Percentiles rank a stretch among this genome's conserved stretches.
These are phyloP conservation scores for Sisyra nigra DNA, from an alignment of 2,888 invertebrate genomes.

Conservation along the genomic window DNA sequence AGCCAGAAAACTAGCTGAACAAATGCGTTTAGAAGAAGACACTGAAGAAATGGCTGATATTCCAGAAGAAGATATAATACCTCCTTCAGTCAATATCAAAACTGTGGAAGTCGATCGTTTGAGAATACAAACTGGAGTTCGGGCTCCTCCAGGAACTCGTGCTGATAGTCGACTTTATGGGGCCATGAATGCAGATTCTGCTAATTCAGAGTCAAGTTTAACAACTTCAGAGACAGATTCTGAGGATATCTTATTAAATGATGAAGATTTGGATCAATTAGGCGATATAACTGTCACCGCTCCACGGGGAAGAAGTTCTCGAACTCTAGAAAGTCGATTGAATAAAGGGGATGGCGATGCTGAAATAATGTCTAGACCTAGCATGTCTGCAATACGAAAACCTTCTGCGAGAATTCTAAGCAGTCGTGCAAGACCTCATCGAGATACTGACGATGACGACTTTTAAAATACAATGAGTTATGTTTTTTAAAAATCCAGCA, in stretches of 20 bases:
- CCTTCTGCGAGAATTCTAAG: conserved; percentile 11
- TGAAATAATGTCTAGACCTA: conserved; percentile 1
- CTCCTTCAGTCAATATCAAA: conserved; percentile 26
- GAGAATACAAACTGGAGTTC: conserved; percentile 35
- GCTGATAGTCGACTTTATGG: conserved; percentile 7
- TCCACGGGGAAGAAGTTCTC: not conserved
- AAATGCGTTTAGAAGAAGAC: conserved; percentile 18
- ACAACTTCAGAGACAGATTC: conserved; percentile 7
- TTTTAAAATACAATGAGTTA: conserved; percentile 20
- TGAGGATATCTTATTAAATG: conserved; percentile 7
- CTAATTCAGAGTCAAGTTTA: conserved; percentile 7
- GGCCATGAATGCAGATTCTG: conserved; percentile 3
- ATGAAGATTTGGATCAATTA: conserved; percentile 6
- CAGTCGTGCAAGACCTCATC: conserved; percentile 15
- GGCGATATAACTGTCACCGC: not conserved
- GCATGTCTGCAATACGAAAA: conserved; percentile 9
- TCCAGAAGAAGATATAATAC: conserved; percentile 15
- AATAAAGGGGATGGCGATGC: conserved; percentile 3
- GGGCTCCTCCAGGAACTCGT: conserved; percentile 5
- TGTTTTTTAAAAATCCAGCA: no score
- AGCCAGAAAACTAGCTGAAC: conserved; percentile 18
- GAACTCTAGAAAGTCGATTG: conserved; percentile 1
- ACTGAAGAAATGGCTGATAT: conserved; percentile 15
- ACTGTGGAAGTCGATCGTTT: conserved; percentile 29
- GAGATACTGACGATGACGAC: conserved; percentile 31